phyloP scores from a whole-genome alignment of 2,888 invertebrate species.

The Diadegma fenestrale region DNA sequence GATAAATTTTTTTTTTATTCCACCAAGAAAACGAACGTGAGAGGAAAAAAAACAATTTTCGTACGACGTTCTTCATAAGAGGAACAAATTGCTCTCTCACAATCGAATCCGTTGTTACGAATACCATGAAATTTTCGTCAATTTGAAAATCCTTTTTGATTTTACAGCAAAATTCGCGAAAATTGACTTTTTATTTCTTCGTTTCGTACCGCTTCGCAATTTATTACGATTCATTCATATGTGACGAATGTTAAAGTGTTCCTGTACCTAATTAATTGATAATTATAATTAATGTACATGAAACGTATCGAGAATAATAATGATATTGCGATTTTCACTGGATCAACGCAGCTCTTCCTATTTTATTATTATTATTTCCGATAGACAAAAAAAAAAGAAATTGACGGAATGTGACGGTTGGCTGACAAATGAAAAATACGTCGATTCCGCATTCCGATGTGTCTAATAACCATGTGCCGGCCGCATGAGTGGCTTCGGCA shows the following conservation, averaged over 20 bases:
- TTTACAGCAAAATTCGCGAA: constrained; percentile 45
- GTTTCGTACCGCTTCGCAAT: constrained; percentile 65
- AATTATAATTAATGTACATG: constrained; percentile 68
- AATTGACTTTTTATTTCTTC: constrained; percentile 44
- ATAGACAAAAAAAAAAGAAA: background rate
- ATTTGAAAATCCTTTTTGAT: constrained; percentile 55
- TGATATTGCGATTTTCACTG: constrained; percentile 83
- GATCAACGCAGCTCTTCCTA: constrained; percentile 69
- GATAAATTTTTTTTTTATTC: constrained; percentile 70
- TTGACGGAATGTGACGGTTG: background rate
- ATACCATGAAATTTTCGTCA: constrained; percentile 39
- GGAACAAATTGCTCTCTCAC: constrained; percentile 55
- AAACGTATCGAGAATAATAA: constrained; percentile 81
- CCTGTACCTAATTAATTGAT: constrained; percentile 83
- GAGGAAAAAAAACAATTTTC: constrained; percentile 38
- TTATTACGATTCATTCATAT: constrained; percentile 79
- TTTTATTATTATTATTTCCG: background rate
- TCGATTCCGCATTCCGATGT: background rate
- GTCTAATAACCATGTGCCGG: background rate
- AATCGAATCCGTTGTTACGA: constrained; percentile 56
- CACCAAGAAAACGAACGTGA: constrained; percentile 24
- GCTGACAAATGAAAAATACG: background rate
- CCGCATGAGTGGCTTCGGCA: too few relatives aligned
- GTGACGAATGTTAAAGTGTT: constrained; percentile 83
- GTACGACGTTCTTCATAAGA: background rate